Evolutionary conservation across 2,113 vertebrate genomes (phyloP).

Genomic region (Neodontobutis hainanensis): DNA sequence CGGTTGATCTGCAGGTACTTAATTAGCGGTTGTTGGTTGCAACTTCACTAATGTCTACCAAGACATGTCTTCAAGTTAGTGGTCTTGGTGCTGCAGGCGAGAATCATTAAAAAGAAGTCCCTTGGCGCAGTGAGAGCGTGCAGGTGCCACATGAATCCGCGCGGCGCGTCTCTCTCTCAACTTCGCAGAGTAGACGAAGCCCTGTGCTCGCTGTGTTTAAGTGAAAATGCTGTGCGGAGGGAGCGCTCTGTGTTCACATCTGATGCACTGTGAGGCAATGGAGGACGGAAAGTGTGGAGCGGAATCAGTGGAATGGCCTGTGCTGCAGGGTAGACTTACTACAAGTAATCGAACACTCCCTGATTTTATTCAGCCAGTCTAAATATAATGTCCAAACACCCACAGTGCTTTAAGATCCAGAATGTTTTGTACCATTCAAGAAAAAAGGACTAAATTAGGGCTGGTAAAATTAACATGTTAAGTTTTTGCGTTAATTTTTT

Average conservation of each 20-base stretch:
- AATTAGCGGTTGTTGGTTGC: slow-evolving; percentile 39
- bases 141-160: slow-evolving; percentile 68
- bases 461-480: too few relatives aligned
- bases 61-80: slow-evolving; percentile 38
- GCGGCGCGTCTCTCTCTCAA: slow-evolving; percentile 49
- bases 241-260: slow-evolving; percentile 51
- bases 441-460: too few relatives aligned
- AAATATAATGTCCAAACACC: too few relatives aligned
- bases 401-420: background rate
- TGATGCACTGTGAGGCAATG: slow-evolving; percentile 50
- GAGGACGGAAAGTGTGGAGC: slow-evolving; percentile 67
- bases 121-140: slow-evolving; percentile 22
- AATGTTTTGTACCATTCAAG: background rate
- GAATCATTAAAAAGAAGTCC: slow-evolving; percentile 29
- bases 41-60: slow-evolving; percentile 52
- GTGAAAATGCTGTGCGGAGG: slow-evolving; percentile 48
- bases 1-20: slow-evolving; percentile 63
- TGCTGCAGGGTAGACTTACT: background rate
- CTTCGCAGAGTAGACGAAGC: slow-evolving; percentile 54
- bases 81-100: slow-evolving; percentile 9
- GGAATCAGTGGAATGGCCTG: slow-evolving; percentile 65
- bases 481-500: too few relatives aligned
- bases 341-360: too few relatives aligned
- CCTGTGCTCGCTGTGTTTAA: slow-evolving; percentile 33
- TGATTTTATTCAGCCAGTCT: too few relatives aligned